These are phyloP conservation scores for Agriotes lineatus DNA, from an alignment of 2,888 invertebrate genomes.

Conservation along the genomic window DNA sequence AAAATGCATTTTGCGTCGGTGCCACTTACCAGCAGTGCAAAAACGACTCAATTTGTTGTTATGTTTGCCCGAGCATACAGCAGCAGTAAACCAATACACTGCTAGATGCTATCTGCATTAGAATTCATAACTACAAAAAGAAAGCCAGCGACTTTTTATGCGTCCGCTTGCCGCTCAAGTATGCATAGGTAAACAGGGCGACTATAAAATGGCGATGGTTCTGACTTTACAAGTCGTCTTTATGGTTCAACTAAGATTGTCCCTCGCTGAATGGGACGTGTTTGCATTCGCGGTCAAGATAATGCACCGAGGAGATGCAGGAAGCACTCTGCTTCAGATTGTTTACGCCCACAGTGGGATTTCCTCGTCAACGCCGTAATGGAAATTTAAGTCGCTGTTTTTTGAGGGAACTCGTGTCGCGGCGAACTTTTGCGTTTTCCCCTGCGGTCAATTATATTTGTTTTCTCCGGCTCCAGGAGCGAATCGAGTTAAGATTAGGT, in stretches of 20 bases:
- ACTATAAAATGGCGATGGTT: conserved; percentile 53
- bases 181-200: conserved; percentile 53
- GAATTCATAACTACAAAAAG: conserved; percentile 32
- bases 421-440: conserved; percentile 24
- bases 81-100: conserved; percentile 17
- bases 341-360: conserved; percentile 7
- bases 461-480: conserved; percentile 20
- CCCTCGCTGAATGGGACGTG: conserved; percentile 26
- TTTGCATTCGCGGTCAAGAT: conserved; percentile 29
- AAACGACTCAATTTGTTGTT: conserved; percentile 18
- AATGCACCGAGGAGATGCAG: conserved; percentile 19
- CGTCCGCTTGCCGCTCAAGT: conserved; percentile 44
- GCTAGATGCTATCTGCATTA: conserved; percentile 27
- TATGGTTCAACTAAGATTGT: conserved; percentile 40
- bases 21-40: not conserved
- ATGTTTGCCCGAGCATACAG: not conserved
- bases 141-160: conserved; percentile 33
- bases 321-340: conserved; percentile 9
- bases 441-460: conserved; percentile 31
- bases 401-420: no score
- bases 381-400: not conserved
- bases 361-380: not conserved
- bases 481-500: conserved; percentile 36
- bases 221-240: conserved; percentile 49
- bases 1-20: conserved; percentile 1